A percentile compares a stretch with the other conserved stretches of the same genome.
Evolutionary conservation across 2,113 vertebrate species (phyloP).

Genomic region (Tamias sibiricus): DNA sequence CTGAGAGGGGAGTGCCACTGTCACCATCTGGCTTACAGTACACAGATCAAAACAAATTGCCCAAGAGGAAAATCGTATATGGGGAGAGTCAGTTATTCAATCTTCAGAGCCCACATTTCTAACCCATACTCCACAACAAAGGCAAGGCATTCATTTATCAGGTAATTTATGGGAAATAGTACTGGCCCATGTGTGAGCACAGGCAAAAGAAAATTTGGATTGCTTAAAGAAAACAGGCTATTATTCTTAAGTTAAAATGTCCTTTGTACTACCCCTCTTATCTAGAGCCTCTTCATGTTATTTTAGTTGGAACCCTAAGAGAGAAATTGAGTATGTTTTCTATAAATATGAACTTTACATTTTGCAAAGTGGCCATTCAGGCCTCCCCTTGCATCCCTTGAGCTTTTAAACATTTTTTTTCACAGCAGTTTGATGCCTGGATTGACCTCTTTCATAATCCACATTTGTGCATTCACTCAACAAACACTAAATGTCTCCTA

Average conservation of each 20-base stretch:
- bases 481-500: neutral
- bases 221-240: neutral
- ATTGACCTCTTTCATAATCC: neutral
- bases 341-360: neutral
- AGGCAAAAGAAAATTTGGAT: neutral
- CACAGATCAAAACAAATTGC: neutral
- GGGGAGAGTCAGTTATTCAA: neutral
- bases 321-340: neutral
- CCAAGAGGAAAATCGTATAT: neutral
- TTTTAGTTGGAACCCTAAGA: neutral
- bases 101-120: neutral
- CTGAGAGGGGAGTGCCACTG: rapidly evolving
- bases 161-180: neutral
- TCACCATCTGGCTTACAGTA: neutral
- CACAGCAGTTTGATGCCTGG: neutral
- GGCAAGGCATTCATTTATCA: neutral
- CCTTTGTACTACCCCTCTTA: too few relatives aligned
- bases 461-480: neutral
- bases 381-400: too few relatives aligned
- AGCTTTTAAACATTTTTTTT: neutral
- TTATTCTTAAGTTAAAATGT: neutral
- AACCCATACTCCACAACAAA: neutral
- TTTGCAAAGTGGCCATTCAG: neutral
- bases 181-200: neutral
- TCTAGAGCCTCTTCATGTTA: neutral